Base-by-base conservation (phyloP, 1,140 invertebrate species). In the Drosophila subobscura region DNA sequence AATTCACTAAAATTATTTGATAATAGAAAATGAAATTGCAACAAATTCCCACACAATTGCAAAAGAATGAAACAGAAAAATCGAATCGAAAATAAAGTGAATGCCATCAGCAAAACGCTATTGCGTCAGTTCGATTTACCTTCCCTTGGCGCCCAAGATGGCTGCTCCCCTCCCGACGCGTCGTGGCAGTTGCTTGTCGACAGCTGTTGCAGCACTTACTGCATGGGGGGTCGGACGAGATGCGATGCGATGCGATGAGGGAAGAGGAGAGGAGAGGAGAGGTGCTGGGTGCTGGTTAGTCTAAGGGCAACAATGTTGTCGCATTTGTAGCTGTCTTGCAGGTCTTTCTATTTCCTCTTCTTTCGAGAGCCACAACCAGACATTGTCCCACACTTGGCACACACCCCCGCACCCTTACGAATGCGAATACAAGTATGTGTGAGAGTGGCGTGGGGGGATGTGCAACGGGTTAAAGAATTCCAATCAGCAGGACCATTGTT, bases 251-350 rank as follows among this genome's bases (percentile, higher is more conserved):
- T 23, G 23, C 10, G 4, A 41, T 44, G 41, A 3, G 29, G 12
- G 41, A 20, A 4, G 22, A 12, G 2, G 25, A n/a, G n/a, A 41
- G 50, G 41, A 3, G 29, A 14, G 41, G 25, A 4, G 22, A 12
- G 2, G 25, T 0, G 63, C 22, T 47, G 54, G 45, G 33, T 56
- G 52, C 44, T 50, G 49, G 23, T 68, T 29, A 67, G 61, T 68
- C 46, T 72, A 56, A 72, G 59, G 52, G 81, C 78, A 86, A 86
- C 81, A 86, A 88, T 86, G 81, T 86, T 76, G 81, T 81, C 81
- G 83, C 81, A 86, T 86, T 86, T 81, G 81, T 86, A 88, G 81
- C 83, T 81, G 81, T 86, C 81, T 86, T 86, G 81, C 81, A 80
- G 83, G 68, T 60, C 56, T 55, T 55, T 1, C 33, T 4, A 23